Base-by-base conservation (phyloP, 2,113 vertebrate genomes). In the Protobothrops mucrosquamatus region DNA sequence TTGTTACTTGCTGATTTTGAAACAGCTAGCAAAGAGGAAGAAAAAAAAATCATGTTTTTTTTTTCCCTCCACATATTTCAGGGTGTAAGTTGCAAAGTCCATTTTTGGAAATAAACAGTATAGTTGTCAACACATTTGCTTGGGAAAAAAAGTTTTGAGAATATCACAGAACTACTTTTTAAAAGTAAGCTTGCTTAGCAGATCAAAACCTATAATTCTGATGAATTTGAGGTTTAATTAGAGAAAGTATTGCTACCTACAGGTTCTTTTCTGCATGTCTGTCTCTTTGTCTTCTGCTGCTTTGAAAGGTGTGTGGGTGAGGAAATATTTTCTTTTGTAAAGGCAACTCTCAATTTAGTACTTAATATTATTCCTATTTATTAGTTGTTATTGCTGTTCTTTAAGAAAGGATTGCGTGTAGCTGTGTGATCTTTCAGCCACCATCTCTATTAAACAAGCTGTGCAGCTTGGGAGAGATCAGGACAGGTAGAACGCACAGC, bases 401-500 rank as follows among this genome's bases (percentile, higher is more conserved):
- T 95, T 92, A 59, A 15, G 93, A 1, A 93, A 97, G 96, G 94
- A 92, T 59, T 95, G 92, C 87, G 0, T 97, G 96, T 95, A 96
- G 89, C 6, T 6, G 92, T 93, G 34, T 81, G 94, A 92, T 94
- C 93, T 95, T 95, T 95, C 94, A 93, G 97, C 94, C 94, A 91
- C 90, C 97, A 95, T 93, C 96, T 97, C 96, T 96, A 90, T 97
- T 96, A 96, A 97, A 95, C 88, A 94, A 94, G 95, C 96, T 1
- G 95, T 94, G 96, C 92, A 96, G 96, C 96, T 95, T 93, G 96
- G 96, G 96, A 97, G 97, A 95, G 97, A 96, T 96, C 97, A 96
- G 98, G 98, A 98, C 98, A 99, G 98, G 98, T 99, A 98, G 97
- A 95, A 97, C 95, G 98, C 98, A 97, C 98, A 98, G 98, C 98